Percentiles rank a stretch among this genome's conserved stretches.
Evolutionary conservation across 2,797 vertebrate genomes (phyloP).

Genomic region (Melanotaenia trifasciata): DNA sequence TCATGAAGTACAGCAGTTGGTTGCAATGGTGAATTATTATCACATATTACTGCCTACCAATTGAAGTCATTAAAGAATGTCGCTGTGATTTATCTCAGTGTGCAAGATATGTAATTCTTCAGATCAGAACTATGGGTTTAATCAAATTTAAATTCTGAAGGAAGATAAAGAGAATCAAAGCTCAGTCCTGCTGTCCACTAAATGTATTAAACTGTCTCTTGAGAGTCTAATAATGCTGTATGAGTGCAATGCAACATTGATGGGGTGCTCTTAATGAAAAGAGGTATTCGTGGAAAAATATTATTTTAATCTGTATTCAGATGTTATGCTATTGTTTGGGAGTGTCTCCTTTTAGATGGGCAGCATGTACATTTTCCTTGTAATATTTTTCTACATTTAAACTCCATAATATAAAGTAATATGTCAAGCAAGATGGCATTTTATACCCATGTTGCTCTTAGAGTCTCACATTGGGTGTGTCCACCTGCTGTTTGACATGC

Average conservation of each 20-base stretch:
- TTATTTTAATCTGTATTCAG: neutral
- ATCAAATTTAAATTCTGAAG: neutral
- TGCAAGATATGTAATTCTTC: neutral
- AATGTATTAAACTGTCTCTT: neutral
- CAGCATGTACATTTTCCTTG: neutral
- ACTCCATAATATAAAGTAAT: constrained; percentile 9
- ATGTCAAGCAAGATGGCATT: constrained; percentile 18
- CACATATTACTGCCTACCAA: neutral
- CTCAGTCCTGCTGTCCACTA: constrained; percentile 3
- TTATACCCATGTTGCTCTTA: constrained; percentile 15
- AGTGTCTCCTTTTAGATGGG: neutral
- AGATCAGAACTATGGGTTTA: neutral
- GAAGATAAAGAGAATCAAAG: neutral
- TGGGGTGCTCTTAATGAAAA: neutral
- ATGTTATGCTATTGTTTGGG: neutral
- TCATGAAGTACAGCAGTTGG: neutral
- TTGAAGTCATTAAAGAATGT: constrained; percentile 1
- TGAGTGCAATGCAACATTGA: neutral
- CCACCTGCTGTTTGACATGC: constrained; percentile 35
- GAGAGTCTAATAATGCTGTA: neutral
- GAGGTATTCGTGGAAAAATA: neutral
- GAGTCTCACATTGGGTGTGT: constrained; percentile 29
- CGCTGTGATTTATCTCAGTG: neutral
- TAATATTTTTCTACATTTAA: constrained; percentile 3
- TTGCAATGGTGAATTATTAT: neutral